These are phyloP conservation scores for Drosophila virilis DNA, from an alignment of 1,140 invertebrate species.

Conservation along the genomic window DNA sequence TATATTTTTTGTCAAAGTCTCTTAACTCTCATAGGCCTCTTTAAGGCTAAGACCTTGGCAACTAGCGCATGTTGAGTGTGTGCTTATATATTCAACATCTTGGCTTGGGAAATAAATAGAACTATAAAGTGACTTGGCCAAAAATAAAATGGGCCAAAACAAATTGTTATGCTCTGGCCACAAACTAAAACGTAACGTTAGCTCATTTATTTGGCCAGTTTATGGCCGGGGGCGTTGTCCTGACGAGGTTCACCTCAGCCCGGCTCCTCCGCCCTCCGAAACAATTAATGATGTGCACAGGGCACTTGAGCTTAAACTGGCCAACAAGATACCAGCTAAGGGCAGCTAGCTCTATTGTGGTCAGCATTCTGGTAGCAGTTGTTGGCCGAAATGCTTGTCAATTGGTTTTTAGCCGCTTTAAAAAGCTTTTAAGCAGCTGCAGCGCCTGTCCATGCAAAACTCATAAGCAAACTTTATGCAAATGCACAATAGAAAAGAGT, in stretches of 20 bases:
- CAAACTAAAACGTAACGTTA: constrained; percentile 42
- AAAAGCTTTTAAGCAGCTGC: constrained; percentile 76
- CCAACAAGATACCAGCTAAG: constrained; percentile 9
- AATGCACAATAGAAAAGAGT: constrained; percentile 40
- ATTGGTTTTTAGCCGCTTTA: constrained; percentile 48
- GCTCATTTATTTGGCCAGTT: constrained; percentile 41
- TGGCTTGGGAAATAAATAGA: constrained; percentile 41
- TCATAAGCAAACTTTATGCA: constrained; percentile 80
- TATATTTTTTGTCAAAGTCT: constrained; percentile 21
- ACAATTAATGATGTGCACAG: constrained; percentile 37
- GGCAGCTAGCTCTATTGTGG: constrained; percentile 20
- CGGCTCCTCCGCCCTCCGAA: neutral
- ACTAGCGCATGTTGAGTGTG: neutral
- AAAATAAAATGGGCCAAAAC: constrained; percentile 31
- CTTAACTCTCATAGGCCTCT: constrained; percentile 7
- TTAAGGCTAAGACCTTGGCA: constrained; percentile 2
- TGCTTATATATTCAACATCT: constrained; percentile 15
- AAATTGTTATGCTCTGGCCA: constrained; percentile 40
- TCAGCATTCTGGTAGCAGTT: neutral
- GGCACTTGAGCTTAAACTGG: constrained; percentile 11
- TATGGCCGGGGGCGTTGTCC: constrained; percentile 11
- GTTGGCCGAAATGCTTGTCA: constrained; percentile 11
- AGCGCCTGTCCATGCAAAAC: constrained; percentile 57
- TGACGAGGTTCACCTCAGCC: constrained; percentile 1
- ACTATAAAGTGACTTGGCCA: constrained; percentile 48